phyloP scores from a whole-genome alignment of 2,888 invertebrate species.

The Leptinotarsa rubiginosa region DNA sequence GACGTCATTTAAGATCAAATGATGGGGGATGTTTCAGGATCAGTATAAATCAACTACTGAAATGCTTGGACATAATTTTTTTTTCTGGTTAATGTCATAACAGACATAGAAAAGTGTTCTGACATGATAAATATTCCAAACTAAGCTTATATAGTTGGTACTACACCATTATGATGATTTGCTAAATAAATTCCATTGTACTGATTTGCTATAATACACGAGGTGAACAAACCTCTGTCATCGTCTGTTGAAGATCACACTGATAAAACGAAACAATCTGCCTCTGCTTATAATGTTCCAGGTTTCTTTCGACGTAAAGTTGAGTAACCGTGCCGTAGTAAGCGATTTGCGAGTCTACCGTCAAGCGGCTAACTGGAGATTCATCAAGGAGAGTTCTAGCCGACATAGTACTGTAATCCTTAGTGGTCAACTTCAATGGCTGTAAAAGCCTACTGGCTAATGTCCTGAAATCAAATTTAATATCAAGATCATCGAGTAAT shows the following conservation, averaged over 20 bases:
- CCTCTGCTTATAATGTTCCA: slow-evolving; percentile 66
- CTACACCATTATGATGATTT: too few species aligned
- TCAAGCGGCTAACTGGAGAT: slow-evolving; percentile 17
- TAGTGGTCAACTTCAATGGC: slow-evolving; percentile 19
- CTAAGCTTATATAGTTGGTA: too few species aligned
- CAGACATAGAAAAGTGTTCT: too few species aligned
- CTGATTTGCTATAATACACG: background rate
- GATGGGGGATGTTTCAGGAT: too few species aligned
- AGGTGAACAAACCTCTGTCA: slow-evolving; percentile 30
- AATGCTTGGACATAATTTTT: too few species aligned
- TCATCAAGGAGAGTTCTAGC: slow-evolving; percentile 30
- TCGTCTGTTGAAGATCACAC: slow-evolving; percentile 59
- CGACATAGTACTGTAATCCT: slow-evolving; percentile 35
- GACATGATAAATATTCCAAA: too few species aligned
- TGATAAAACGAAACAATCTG: slow-evolving; percentile 68
- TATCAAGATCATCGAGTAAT: too few species aligned
- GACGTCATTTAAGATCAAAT: too few species aligned
- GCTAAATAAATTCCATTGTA: too few species aligned
- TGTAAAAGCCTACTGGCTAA: background rate
- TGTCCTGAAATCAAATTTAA: background rate
- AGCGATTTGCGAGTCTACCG: slow-evolving; percentile 59
- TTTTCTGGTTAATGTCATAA: too few species aligned
- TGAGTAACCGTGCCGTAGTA: slow-evolving; percentile 65
- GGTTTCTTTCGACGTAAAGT: slow-evolving; percentile 63
- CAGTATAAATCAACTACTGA: too few species aligned